Conservation (phyloP, 2,888 invertebrate species). For the Augiades crinisus region DNA sequence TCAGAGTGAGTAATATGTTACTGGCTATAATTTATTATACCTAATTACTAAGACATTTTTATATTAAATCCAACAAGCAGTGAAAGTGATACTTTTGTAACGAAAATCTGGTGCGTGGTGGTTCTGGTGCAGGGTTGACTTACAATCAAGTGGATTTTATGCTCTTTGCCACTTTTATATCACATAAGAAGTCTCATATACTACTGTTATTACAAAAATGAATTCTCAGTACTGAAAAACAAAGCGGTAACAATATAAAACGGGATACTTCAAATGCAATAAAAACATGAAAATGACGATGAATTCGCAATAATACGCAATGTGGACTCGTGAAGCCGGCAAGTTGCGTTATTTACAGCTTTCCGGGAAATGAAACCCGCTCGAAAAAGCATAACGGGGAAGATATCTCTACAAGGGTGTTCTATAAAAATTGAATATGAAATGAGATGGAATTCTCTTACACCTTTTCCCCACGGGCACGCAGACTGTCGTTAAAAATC, state of each 20-base stretch:
- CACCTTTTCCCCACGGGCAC: neutral
- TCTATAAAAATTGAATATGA: conserved; percentile 3
- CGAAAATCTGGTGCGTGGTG: too few species aligned
- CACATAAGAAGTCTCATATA: too few species aligned
- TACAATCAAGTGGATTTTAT: too few species aligned
- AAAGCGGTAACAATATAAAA: conserved; percentile 2
- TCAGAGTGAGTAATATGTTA: too few species aligned
- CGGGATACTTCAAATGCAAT: conserved; percentile 29
- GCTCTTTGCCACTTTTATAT: too few species aligned
- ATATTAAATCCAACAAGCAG: too few species aligned
- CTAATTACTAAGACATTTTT: too few species aligned
- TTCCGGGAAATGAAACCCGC: conserved; percentile 38
- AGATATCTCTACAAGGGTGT: conserved; percentile 5
- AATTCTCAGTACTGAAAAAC: conserved; percentile 1
- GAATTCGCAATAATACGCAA: conserved; percentile 44
- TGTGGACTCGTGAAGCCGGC: conserved; percentile 40
- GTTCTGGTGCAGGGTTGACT: too few species aligned
- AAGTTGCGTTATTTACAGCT: conserved; percentile 43
- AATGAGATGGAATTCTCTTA: neutral
- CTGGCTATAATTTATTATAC: too few species aligned
- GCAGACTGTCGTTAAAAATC: too few species aligned
- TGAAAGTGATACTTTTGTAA: too few species aligned
- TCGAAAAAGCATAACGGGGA: conserved; percentile 1
- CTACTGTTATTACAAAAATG: neutral
- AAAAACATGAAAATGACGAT: conserved; percentile 45